Conservation (phyloP, 2,797 vertebrate genomes). For the Brachymystax lenok region DNA sequence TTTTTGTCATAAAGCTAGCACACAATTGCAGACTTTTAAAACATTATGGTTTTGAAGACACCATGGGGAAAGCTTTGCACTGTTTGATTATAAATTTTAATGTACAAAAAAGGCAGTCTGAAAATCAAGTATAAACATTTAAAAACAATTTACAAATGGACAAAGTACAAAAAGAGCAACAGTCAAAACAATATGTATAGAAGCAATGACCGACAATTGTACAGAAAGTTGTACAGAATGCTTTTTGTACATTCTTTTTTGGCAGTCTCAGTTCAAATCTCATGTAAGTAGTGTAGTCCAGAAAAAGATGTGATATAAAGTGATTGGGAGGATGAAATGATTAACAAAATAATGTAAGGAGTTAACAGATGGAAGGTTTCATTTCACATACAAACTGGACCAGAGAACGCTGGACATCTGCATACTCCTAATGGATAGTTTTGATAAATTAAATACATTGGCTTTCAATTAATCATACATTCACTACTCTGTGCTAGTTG, state of each 20-base stretch:
- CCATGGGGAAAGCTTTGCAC: constrained; percentile 90
- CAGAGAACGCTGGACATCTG: constrained; percentile 39
- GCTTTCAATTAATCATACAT: constrained; percentile 72
- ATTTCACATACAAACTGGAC: constrained; percentile 56
- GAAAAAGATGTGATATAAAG: constrained; percentile 53
- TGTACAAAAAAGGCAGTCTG: constrained; percentile 99
- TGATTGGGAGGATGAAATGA: constrained; percentile 56
- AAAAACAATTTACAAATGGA: constrained; percentile 99
- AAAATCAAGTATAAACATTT: constrained; percentile 99
- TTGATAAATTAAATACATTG: constrained; percentile 65
- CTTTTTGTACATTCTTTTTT: constrained; percentile 80
- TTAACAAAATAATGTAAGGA: constrained; percentile 28
- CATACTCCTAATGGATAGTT: constrained; percentile 62
- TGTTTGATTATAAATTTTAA: constrained; percentile 94
- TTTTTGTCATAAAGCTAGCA: constrained; percentile 87
- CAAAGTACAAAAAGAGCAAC: constrained; percentile 96
- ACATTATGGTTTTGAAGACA: constrained; percentile 91
- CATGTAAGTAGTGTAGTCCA: constrained; percentile 32
- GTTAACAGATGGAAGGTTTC: constrained; percentile 44
- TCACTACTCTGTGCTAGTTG: constrained; percentile 63
- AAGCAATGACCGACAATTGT: constrained; percentile 75
- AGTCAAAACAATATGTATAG: constrained; percentile 75
- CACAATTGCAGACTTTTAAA: constrained; percentile 86
- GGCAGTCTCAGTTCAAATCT: constrained; percentile 78
- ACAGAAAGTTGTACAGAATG: constrained; percentile 76